Conservation (phyloP, 1,140 invertebrate species). For the Anastatus disparis region DNA sequence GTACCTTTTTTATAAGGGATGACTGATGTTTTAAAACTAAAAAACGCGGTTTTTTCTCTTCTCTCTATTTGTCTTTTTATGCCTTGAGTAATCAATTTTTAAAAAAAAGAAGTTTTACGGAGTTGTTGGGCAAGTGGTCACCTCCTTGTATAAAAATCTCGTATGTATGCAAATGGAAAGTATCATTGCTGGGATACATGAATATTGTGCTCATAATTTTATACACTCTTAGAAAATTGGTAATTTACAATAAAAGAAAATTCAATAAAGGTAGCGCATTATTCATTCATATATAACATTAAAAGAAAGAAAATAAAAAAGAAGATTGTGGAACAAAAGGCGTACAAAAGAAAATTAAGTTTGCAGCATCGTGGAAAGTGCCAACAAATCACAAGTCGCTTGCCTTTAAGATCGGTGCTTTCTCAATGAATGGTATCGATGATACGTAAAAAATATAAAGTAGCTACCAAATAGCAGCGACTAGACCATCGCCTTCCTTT, state of each 20-base stretch:
- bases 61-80: slow-evolving; percentile 35
- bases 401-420: slow-evolving; percentile 44
- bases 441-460: slow-evolving; percentile 50
- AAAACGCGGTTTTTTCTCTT: slow-evolving; percentile 45
- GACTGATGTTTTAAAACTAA: slow-evolving; percentile 57
- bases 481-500: slow-evolving; percentile 49
- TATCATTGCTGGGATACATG: slow-evolving; percentile 49
- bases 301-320: too few relatives aligned
- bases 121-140: slow-evolving; percentile 44
- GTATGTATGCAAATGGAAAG: slow-evolving; percentile 52
- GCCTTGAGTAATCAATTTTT: slow-evolving; percentile 53
- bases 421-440: slow-evolving; percentile 51
- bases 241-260: slow-evolving; percentile 32
- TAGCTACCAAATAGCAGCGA: slow-evolving; percentile 40
- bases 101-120: slow-evolving; percentile 52
- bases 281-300: slow-evolving; percentile 50
- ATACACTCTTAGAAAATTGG: slow-evolving; percentile 47
- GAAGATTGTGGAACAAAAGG: slow-evolving; percentile 8
- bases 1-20: slow-evolving; percentile 61
- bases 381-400: slow-evolving; percentile 44
- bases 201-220: slow-evolving; percentile 57
- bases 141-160: slow-evolving; percentile 41
- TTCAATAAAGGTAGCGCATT: slow-evolving; percentile 31
- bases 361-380: slow-evolving; percentile 54
- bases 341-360: slow-evolving; percentile 41